phyloP scores from a whole-genome alignment of 2,797 vertebrate species.

The Pseudocheirus occidentalis region DNA sequence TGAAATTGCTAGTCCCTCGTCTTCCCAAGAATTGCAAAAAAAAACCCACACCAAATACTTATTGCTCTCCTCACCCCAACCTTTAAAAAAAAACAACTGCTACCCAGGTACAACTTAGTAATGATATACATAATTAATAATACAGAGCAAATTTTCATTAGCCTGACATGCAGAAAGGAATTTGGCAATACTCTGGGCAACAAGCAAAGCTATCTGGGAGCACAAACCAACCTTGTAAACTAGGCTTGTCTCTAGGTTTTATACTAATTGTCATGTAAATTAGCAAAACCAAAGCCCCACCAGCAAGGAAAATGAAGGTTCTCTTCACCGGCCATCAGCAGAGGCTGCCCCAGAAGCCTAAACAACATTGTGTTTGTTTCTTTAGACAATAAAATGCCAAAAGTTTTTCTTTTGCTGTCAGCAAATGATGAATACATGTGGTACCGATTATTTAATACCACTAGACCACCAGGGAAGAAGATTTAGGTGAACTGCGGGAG shows the following conservation, averaged over 20 bases:
- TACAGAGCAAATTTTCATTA: conserved; percentile 69
- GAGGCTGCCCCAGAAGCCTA: conserved; percentile 77
- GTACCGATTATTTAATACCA: conserved; percentile 90
- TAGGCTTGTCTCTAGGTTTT: conserved; percentile 71
- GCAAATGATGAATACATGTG: conserved; percentile 88
- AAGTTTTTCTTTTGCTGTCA: conserved; percentile 87
- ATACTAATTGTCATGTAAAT: conserved; percentile 81
- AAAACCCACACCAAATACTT: neutral
- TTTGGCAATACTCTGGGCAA: conserved; percentile 69
- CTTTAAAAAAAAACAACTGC: neutral
- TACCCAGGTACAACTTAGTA: conserved; percentile 33
- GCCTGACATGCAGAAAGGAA: conserved; percentile 71
- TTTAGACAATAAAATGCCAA: conserved; percentile 86
- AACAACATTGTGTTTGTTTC: conserved; percentile 81
- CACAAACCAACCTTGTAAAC: conserved; percentile 75
- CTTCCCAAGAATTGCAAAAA: conserved; percentile 19
- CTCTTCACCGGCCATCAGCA: conserved; percentile 77
- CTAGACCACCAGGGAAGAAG: conserved; percentile 90
- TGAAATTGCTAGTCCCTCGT: neutral
- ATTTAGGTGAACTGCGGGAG: conserved; percentile 89
- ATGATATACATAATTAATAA: conserved; percentile 63
- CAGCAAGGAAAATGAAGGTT: conserved; percentile 75
- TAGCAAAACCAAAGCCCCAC: conserved; percentile 69
- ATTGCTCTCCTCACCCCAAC: neutral
- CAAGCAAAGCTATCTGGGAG: conserved; percentile 66